A percentile compares a stretch with the other conserved stretches of the same genome.
Conservation (phyloP, 2,113 vertebrate genomes). For the Scatophagus argus region DNA sequence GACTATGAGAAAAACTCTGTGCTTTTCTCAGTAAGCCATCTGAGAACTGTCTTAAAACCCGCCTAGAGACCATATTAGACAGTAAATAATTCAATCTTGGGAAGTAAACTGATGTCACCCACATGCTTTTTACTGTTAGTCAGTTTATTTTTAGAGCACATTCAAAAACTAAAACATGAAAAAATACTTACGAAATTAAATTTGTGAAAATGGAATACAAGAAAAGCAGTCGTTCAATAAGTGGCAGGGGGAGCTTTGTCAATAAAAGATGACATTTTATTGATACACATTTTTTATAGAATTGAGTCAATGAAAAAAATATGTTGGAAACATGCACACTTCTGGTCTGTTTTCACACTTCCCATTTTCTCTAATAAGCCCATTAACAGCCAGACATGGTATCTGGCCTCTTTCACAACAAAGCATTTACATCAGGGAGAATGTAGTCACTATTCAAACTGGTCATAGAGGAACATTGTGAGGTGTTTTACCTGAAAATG, state of each 20-base stretch:
- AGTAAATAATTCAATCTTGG: neutral
- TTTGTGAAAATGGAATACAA: neutral
- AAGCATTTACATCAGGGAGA: neutral
- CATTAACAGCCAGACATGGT: neutral
- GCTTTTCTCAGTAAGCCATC: neutral
- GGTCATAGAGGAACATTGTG: neutral
- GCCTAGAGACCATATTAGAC: neutral
- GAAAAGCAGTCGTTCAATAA: neutral
- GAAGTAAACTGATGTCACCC: neutral
- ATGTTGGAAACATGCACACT: neutral
- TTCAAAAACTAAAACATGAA: neutral
- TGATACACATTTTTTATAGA: neutral
- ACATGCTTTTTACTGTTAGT: neutral
- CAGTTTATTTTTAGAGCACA: neutral
- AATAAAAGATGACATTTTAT: neutral
- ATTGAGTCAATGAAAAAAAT: neutral
- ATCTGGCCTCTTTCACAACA: constrained; percentile 7
- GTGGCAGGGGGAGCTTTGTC: neutral
- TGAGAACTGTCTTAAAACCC: neutral
- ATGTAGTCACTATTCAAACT: neutral
- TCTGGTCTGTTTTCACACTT: neutral
- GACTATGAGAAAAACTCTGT: neutral
- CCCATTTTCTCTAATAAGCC: neutral
- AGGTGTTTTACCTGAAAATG: neutral
- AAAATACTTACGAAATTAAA: neutral